Evolutionary conservation across 2,888 invertebrate species (phyloP).

Genomic region (Yponomeuta sedellus): DNA sequence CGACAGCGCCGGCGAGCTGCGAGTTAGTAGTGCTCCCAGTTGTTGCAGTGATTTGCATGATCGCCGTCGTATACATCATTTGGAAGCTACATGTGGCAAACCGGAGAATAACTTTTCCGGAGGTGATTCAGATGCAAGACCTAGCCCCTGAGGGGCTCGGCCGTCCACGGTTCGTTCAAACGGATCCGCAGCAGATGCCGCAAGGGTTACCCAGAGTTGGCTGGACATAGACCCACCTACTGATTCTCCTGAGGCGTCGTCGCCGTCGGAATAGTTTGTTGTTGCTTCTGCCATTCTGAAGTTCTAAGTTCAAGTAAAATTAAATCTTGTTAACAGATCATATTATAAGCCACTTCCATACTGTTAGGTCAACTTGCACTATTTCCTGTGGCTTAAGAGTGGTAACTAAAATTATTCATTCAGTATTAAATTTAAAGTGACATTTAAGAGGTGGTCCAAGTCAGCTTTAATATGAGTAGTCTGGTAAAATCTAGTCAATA

Average conservation of each 20-base stretch:
- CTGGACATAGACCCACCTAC: conserved; percentile 41
- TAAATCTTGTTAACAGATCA: too few species aligned
- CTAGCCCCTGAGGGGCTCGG: conserved; percentile 26
- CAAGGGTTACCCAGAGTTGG: conserved; percentile 26
- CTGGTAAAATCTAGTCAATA: too few species aligned
- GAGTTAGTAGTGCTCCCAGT: conserved; percentile 46
- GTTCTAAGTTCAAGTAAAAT: not conserved
- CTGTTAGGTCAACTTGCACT: not conserved
- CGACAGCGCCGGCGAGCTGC: conserved; percentile 58
- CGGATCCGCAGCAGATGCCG: conserved; percentile 17
- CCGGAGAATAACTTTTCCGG: conserved; percentile 35
- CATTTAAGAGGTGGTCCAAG: too few species aligned
- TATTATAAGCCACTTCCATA: not conserved
- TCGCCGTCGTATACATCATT: conserved; percentile 40
- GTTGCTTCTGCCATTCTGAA: not conserved
- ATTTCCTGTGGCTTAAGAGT: not conserved
- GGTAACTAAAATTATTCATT: too few species aligned
- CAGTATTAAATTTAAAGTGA: too few species aligned
- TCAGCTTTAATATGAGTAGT: too few species aligned
- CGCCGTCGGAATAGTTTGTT: not conserved
- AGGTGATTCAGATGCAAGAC: conserved; percentile 38
- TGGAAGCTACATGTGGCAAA: conserved; percentile 51
- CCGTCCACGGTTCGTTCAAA: conserved; percentile 12
- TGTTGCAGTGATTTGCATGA: conserved; percentile 36
- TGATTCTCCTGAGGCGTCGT: conserved; percentile 25